Base-by-base conservation (phyloP, 2,113 vertebrate genomes). In the Sakesphorus luctuosus region DNA sequence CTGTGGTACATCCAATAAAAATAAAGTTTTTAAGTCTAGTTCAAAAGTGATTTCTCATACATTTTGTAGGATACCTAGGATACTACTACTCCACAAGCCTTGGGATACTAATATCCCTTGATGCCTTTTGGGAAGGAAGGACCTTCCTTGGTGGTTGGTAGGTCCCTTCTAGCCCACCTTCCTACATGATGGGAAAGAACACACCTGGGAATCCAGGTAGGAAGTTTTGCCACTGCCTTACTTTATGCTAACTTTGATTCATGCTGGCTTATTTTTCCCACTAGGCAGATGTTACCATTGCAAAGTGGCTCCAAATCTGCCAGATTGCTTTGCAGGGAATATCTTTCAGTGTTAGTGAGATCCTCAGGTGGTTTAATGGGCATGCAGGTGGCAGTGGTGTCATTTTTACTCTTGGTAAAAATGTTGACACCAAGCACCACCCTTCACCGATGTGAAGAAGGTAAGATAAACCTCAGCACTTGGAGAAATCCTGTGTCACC, bases 21-120 rank as follows among this genome's bases (percentile, higher is more conserved):
- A 73, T 6, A 17, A 68, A 67, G 6, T 50, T 69, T 76, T 6
- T 19, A 77, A 66, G 10, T 12, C n/a, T 65, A 56, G 25, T 68
- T 68, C 62, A 1, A 1, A 80, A 17, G 10, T 31, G 11, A 79
- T 56, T 90, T 61, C 36, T 86, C 43, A 20, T 24, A 13, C 9
- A 18, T 43, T 58, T 75, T 66, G 35, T 66, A 53, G 40, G 9
- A 33, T 68, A 76, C 63, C 73, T 66, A 53, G 40, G 9, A 33
- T 68, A 76, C 63, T 76, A 20, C 13, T n/a, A 18, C 8, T 13
- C 6, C 0, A 5, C 1, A 2, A 67, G 25, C 10, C 2, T 33
- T 40, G 43, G 18, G 11, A n/a, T 33, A 23, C 23, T 43, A 56
- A 29, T 47, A 58, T 26, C 9, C 13, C 18, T 53, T 43, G 23